phyloP scores from a whole-genome alignment of 2,113 vertebrate species.

The Ictidomys tridecemlineatus region DNA sequence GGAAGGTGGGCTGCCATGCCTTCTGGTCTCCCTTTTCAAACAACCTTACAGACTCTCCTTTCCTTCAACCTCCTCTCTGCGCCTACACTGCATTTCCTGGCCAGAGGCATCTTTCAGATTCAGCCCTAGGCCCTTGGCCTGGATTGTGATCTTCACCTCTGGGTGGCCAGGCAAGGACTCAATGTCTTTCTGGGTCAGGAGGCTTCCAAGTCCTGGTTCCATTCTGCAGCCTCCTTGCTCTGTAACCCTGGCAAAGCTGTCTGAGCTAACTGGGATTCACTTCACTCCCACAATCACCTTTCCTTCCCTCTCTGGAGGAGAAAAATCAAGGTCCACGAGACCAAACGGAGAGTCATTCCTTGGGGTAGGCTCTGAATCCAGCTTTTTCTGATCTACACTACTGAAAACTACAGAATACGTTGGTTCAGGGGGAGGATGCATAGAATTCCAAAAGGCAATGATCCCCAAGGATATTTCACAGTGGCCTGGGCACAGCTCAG shows the following conservation, averaged over 20 bases:
- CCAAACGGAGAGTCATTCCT: neutral
- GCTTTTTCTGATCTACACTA: neutral
- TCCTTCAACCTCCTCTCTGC: neutral
- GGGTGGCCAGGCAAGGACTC: neutral
- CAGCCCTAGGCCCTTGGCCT: neutral
- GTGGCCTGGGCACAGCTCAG: neutral
- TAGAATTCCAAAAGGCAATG: neutral
- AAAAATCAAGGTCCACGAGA: neutral
- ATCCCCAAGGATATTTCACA: neutral
- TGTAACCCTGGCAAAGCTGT: neutral
- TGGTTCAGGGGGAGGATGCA: neutral
- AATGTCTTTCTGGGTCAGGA: neutral
- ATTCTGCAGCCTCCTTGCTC: neutral
- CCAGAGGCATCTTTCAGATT: neutral
- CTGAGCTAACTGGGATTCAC: neutral
- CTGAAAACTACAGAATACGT: neutral
- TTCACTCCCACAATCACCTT: neutral
- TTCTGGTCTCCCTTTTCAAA: neutral
- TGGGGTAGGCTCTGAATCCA: neutral
- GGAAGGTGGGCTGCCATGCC: neutral
- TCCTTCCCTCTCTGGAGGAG: neutral
- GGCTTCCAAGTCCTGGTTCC: neutral
- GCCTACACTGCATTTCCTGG: neutral
- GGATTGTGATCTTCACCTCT: neutral
- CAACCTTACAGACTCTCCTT: neutral